Evolutionary conservation across 1,140 invertebrate species (phyloP), one percentile per base, ranked within the genome.

Genomic region (Polypedilum pembai): DNA sequence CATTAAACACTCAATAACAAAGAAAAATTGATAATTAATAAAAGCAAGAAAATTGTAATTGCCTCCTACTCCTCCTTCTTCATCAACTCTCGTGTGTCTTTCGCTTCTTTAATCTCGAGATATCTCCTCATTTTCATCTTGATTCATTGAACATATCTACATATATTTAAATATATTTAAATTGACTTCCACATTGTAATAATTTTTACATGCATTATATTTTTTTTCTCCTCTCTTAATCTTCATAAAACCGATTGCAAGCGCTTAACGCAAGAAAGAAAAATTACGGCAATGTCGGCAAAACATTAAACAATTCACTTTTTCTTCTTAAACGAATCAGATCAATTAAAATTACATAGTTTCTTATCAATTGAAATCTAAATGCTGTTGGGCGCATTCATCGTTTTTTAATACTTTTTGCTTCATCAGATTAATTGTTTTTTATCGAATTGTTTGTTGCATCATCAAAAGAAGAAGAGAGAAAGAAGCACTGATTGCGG

Each of bases 291-390:
- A 33, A 33, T 69, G 65, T 69, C 65, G 65, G 65, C 65, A 69
- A 69, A 69, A 69, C 65, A 69, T 69, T 21, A 69, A 69, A 20
- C 8, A 33, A 33, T 33, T 5, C 24, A 33, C 5, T 33, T 33
- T 33, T 33, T 33, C 24, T 33, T 10, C 8, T 69, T 69, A 69
- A 69, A 69, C 17, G 65, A 69, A 69, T 69, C 65, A 69, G 65
- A 69, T 69, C 65, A 69, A 69, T 69, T 69, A 69, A 69, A 69
- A 69, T 69, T 69, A 69, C 65, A 69, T 69, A 69, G 65, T 69
- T 69, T 18, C 15, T 69, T 69, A 69, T 69, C 65, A 69, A 69
- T 69, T 69, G 65, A 69, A 69, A 69, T 69, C 65, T 69, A 69
- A 69, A 7, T 21, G 17, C 17, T 69, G 65, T 56, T 56, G 65